Base-by-base conservation (phyloP, 2,888 invertebrate species). In the Coelinius sp. region DNA sequence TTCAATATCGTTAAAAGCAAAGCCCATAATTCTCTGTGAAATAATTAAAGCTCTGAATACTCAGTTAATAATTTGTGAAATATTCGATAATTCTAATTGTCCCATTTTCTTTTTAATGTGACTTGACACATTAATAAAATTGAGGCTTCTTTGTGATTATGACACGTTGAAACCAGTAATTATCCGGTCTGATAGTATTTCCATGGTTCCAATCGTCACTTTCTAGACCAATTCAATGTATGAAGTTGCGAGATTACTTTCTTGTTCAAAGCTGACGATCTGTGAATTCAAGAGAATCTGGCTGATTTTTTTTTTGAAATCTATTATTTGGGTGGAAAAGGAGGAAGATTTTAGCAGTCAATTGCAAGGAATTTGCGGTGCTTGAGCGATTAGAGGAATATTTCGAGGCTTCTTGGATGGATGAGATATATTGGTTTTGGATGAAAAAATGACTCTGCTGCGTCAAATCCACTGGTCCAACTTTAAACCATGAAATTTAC, bases 231-330 rank as follows among this genome's bases (percentile, higher is more conserved):
- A 85, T 12, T 95, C 95, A 88, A 94, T 93, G 86, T 24, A 94
- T 93, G 89, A 93, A 94, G 89, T 95, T 95, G 88, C 94, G 93
- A 80, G 93, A 92, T 90, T 93, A 92, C 89, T 93, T 93, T 88
- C 93, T 94, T 91, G 93, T 90, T 88, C 95, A 93, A 85, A 93
- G 92, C 88, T 93, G 90, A 86, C 95, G 95, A 88, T 91, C 93
- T 92, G 91, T 88, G 91, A 90, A 79, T 85, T n/a, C 80, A 81
- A 85, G 83, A 83, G 75, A 59, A 53, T 7, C 31, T 68, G 44
- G 31, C 44, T 41, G 25, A 27, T 41, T 20, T 46, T 64, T 49
- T 41, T 41, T n/a, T n/a, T 41, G n/a, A 41, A 41, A n/a, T 41
- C n/a, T n/a, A n/a, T n/a, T n/a, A n/a, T n/a, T n/a, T n/a, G n/a